Evolutionary conservation across 2,113 vertebrate genomes (phyloP).

Genomic region (Ptychochromis oligacanthus): DNA sequence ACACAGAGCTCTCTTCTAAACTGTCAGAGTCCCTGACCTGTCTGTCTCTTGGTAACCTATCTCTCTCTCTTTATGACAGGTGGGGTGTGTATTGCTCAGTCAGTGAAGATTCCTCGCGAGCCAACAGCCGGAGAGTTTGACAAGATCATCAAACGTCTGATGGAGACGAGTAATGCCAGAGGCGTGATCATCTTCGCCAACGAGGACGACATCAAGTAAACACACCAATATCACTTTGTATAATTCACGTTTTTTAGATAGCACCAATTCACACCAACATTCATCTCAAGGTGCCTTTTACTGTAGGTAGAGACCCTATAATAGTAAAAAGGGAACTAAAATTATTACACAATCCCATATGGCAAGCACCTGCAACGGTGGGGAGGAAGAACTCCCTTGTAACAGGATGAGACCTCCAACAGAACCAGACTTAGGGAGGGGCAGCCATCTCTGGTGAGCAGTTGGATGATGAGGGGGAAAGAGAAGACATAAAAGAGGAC

Average conservation of each 20-base stretch:
- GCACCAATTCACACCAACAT: not conserved
- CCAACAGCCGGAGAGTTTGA: slow-evolving; percentile 93
- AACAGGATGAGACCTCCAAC: not conserved
- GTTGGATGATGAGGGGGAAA: too few relatives aligned
- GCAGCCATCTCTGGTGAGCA: not conserved
- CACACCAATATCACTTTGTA: not conserved
- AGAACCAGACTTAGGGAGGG: not conserved
- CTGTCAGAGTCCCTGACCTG: not conserved
- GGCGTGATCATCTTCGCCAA: slow-evolving; percentile 97
- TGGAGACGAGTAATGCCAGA: slow-evolving; percentile 96
- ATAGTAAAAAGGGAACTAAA: not conserved
- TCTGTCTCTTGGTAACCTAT: not conserved
- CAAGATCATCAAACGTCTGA: slow-evolving; percentile 92
- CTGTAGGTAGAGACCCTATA: not conserved
- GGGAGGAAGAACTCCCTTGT: not conserved
- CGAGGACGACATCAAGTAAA: slow-evolving; percentile 96
- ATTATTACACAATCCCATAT: not conserved
- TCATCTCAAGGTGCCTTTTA: rapidly evolving
- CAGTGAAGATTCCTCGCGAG: slow-evolving; percentile 96
- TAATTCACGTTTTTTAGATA: not conserved
- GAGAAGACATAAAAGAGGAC: too few relatives aligned
- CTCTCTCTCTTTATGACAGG: slow-evolving; percentile 72
- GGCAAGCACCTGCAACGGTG: not conserved
- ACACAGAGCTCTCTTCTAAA: not conserved
- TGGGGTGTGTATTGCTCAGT: slow-evolving; percentile 97